A percentile compares a stretch with the other conserved stretches of the same genome.
These are phyloP conservation scores for Trachelus iudaicus DNA, from an alignment of 2,888 invertebrate genomes.

Conservation along the genomic window DNA sequence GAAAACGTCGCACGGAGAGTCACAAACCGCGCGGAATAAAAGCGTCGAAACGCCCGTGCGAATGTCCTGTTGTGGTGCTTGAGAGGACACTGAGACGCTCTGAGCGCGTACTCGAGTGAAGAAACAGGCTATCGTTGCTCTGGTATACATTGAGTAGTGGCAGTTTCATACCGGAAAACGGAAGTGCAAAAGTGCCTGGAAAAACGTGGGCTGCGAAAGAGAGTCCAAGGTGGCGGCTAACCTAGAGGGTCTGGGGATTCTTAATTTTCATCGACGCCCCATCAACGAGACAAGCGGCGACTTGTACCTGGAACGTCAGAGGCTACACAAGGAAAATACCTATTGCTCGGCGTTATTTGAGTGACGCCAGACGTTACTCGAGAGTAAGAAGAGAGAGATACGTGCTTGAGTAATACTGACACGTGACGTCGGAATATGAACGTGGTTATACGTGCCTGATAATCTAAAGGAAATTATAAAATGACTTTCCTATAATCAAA, in stretches of 20 bases:
- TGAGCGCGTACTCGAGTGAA: background rate
- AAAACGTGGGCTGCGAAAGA: background rate
- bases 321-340: background rate
- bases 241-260: background rate
- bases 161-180: background rate
- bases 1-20: background rate
- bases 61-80: slow-evolving; percentile 22
- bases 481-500: background rate
- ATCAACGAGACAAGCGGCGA: background rate
- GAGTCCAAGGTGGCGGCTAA: background rate
- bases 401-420: background rate
- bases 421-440: background rate
- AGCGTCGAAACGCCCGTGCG: slow-evolving; percentile 16
- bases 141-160: background rate
- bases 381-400: background rate
- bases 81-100: background rate
- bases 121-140: background rate
- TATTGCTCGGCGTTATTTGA: background rate
- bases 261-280: background rate
- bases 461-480: background rate
- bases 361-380: background rate
- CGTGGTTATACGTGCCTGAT: background rate
- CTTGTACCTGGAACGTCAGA: background rate
- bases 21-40: background rate
- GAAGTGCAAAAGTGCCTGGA: background rate